phyloP scores from a whole-genome alignment of 2,113 vertebrate genomes.

The Tachysurus fulvidraco region DNA sequence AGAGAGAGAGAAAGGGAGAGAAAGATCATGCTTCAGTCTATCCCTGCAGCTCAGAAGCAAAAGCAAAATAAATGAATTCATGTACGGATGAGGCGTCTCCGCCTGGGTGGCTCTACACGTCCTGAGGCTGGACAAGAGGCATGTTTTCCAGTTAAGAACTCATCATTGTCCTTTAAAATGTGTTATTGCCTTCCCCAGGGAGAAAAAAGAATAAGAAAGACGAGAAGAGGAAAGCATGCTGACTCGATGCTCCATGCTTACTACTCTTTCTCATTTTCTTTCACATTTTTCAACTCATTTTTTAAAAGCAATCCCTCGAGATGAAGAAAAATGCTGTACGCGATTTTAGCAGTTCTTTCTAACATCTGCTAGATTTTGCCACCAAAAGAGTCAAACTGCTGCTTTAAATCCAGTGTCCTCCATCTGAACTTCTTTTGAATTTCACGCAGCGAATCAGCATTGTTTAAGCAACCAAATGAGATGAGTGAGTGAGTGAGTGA shows the following conservation, averaged over 20 bases:
- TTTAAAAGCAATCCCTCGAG: constrained; percentile 18
- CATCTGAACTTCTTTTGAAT: background rate
- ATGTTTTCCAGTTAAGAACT: constrained; percentile 41
- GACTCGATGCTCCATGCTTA: constrained; percentile 59
- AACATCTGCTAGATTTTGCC: background rate
- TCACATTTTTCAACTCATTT: background rate
- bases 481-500: no score
- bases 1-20: background rate
- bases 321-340: background rate
- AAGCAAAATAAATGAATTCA: constrained; percentile 27
- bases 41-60: background rate
- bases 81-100: constrained; percentile 10
- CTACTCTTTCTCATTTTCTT: background rate
- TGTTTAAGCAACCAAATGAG: background rate
- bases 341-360: background rate
- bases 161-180: constrained; percentile 49
- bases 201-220: constrained; percentile 3
- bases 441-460: background rate
- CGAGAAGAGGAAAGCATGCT: constrained; percentile 60
- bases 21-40: background rate
- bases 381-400: background rate
- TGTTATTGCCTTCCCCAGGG: constrained; percentile 47
- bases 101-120: background rate
- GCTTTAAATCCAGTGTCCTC: background rate
- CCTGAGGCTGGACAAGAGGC: constrained; percentile 37